These are phyloP conservation scores for Sternotherus odoratus DNA, from an alignment of 2,797 vertebrate genomes.

Conservation along the genomic window DNA sequence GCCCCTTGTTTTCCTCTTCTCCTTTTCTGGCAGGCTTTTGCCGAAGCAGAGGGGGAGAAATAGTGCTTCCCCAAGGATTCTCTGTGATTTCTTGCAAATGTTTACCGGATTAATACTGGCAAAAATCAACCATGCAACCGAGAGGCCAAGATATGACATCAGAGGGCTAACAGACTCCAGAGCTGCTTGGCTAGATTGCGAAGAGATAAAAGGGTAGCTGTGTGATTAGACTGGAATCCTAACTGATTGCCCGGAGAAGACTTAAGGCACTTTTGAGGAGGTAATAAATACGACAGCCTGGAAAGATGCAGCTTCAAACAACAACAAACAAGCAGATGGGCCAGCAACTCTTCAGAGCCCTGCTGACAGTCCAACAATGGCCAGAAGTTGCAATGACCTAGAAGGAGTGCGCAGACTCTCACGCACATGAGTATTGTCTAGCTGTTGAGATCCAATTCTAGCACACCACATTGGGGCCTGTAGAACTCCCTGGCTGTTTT, in stretches of 20 bases:
- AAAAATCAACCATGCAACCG: neutral
- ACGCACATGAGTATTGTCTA: rapidly evolving
- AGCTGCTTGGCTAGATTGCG: neutral
- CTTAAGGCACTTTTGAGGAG: neutral
- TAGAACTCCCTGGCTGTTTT: neutral
- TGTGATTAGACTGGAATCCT: neutral
- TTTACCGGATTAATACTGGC: constrained; percentile 4
- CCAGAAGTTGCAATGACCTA: rapidly evolving
- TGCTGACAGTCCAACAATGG: rapidly evolving
- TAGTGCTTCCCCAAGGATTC: neutral
- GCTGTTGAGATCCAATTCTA: neutral
- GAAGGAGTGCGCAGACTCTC: neutral
- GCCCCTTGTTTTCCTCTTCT: neutral
- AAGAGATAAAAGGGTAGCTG: constrained; percentile 8
- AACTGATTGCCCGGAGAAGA: neutral
- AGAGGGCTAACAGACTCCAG: neutral
- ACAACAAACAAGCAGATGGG: neutral
- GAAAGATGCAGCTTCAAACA: neutral
- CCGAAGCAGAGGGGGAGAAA: neutral
- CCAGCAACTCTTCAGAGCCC: neutral
- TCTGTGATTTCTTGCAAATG: neutral
- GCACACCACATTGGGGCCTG: neutral
- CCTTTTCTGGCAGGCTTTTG: rapidly evolving
- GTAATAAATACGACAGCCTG: neutral
- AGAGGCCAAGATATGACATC: constrained; percentile 27